phyloP scores from a whole-genome alignment of 2,113 vertebrate genomes.

The Copsychus sechellarum region DNA sequence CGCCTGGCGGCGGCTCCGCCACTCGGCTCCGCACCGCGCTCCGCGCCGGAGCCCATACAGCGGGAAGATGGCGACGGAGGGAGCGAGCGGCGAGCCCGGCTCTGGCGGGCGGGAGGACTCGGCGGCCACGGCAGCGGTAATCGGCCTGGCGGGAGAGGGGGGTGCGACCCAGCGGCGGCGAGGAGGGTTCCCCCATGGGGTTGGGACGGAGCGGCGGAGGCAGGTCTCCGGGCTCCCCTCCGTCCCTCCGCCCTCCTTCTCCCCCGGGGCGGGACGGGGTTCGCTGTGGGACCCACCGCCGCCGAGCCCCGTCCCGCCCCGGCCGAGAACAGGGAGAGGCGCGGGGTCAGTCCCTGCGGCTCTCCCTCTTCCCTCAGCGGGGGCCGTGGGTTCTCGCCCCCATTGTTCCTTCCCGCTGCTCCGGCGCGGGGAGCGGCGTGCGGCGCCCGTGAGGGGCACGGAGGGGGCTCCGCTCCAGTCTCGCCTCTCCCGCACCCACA shows the following conservation, averaged over 20 bases:
- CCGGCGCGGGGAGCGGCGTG: neutral
- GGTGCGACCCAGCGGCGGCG: neutral
- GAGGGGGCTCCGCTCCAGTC: neutral
- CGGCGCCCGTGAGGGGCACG: neutral
- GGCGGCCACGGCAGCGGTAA: constrained; percentile 62
- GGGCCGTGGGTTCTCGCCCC: neutral
- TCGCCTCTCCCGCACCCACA: neutral
- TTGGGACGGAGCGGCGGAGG: neutral
- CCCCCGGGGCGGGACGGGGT: neutral
- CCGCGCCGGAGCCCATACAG: constrained; percentile 61
- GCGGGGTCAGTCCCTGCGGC: neutral
- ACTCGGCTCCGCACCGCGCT: constrained; percentile 42
- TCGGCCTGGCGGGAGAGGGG: neutral
- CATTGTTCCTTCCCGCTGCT: constrained; percentile 10
- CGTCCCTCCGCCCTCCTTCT: neutral
- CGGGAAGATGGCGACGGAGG: constrained; percentile 79
- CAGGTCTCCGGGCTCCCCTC: neutral
- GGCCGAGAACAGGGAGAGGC: neutral
- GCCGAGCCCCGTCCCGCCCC: neutral
- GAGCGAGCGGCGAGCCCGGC: constrained; percentile 70
- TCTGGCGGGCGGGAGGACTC: constrained; percentile 49
- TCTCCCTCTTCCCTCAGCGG: neutral
- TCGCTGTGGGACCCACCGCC: neutral
- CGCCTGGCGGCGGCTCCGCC: constrained; percentile 36
- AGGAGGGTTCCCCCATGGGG: neutral